These are phyloP conservation scores for Orientallactaga bullata DNA, from an alignment of 2,113 vertebrate genomes.

Conservation along the genomic window DNA sequence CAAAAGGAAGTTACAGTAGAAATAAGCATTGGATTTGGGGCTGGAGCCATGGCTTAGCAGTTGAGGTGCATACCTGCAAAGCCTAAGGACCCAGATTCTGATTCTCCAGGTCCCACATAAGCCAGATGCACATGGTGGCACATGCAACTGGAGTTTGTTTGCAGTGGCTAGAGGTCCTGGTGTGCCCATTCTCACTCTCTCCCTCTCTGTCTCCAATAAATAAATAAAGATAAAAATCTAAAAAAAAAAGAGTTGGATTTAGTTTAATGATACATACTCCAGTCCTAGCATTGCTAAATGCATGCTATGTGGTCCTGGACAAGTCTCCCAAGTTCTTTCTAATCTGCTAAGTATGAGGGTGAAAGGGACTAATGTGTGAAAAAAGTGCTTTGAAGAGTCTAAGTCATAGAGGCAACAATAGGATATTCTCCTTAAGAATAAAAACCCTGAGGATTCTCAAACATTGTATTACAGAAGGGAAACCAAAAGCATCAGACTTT, in stretches of 20 bases:
- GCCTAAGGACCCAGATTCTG: no score
- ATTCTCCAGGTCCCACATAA: no score
- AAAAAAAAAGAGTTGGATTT: neutral
- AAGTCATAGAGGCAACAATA: neutral
- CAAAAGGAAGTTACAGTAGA: neutral
- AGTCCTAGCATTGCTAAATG: neutral
- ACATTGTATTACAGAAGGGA: slow-evolving; percentile 88
- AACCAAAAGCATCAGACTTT: slow-evolving; percentile 93
- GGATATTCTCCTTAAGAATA: neutral
- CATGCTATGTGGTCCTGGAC: neutral
- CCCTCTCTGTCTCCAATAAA: no score
- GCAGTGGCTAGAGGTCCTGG: no score
- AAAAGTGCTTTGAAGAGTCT: neutral
- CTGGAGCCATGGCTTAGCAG: no score
- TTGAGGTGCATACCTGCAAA: no score
- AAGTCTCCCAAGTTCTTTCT: neutral
- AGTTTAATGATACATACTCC: neutral
- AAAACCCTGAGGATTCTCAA: slow-evolving; percentile 23
- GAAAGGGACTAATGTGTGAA: neutral
- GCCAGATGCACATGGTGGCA: no score
- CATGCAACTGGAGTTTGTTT: no score
- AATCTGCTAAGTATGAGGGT: neutral
- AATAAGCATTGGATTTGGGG: no score
- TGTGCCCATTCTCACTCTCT: no score
- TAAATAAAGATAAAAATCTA: no score